These are phyloP conservation scores for Heteromurus nitidus DNA, from an alignment of 2,888 invertebrate genomes.

Conservation along the genomic window DNA sequence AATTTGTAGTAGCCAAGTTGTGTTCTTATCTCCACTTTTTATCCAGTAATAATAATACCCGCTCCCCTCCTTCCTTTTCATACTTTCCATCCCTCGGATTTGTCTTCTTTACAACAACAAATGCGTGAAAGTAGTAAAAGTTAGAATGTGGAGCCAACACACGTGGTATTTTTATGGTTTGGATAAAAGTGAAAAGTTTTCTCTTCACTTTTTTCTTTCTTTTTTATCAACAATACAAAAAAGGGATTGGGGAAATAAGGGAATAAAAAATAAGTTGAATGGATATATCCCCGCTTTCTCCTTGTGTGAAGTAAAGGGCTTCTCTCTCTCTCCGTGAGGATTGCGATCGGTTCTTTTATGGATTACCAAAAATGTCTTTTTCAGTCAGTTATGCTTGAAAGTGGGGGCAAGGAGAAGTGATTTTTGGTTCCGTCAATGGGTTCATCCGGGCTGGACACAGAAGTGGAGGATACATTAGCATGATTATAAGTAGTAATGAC, in stretches of 20 bases:
- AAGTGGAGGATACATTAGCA: too few species aligned
- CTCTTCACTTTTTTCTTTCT: neutral
- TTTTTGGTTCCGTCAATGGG: too few species aligned
- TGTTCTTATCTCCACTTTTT: conserved; percentile 12
- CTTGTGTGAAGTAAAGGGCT: neutral
- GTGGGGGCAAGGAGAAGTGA: neutral
- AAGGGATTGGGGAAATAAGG: neutral
- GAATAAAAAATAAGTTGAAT: too few species aligned
- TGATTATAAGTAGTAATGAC: too few species aligned
- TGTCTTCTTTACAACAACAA: conserved; percentile 9
- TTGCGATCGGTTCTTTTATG: conserved; percentile 3
- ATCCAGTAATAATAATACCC: too few species aligned
- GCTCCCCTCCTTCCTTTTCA: neutral
- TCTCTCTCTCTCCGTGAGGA: neutral
- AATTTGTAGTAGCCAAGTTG: conserved; percentile 13
- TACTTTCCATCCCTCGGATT: conserved; percentile 2
- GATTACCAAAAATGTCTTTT: neutral
- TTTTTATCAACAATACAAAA: neutral
- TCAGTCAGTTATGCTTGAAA: neutral
- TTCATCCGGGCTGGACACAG: too few species aligned
- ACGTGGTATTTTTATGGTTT: neutral
- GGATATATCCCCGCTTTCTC: neutral
- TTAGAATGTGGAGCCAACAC: conserved; percentile 3
- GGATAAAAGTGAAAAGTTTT: conserved; percentile 7
- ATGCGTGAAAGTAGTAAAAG: neutral